Conservation (phyloP, 2,888 invertebrate species). For the Acrobasis consociella region DNA sequence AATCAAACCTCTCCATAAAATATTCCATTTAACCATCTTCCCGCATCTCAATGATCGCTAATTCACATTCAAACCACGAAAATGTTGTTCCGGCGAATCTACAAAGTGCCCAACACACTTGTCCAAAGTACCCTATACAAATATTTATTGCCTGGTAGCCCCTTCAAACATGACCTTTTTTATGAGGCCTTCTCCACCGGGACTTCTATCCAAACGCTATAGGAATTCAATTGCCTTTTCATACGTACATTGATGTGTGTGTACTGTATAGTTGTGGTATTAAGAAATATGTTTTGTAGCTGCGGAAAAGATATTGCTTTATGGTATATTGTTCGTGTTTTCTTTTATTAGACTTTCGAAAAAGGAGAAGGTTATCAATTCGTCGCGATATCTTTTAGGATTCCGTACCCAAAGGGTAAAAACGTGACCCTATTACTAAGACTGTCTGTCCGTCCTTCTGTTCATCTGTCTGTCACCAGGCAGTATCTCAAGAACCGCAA, state of each 20-base stretch:
- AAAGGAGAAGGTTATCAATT: too few relatives aligned
- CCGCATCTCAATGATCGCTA: not conserved
- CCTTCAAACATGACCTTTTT: constrained; percentile 29
- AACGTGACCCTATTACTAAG: too few relatives aligned
- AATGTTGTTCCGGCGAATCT: constrained; percentile 7
- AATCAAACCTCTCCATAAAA: not conserved
- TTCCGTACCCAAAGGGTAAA: too few relatives aligned
- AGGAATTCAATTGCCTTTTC: constrained; percentile 22
- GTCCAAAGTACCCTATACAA: constrained; percentile 28
- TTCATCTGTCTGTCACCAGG: too few relatives aligned
- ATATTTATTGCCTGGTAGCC: constrained; percentile 26
- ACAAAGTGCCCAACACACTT: constrained; percentile 19
- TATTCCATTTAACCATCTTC: not conserved
- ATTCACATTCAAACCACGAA: constrained; percentile 19
- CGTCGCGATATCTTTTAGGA: too few relatives aligned
- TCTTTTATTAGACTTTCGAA: too few relatives aligned
- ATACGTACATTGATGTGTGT: constrained; percentile 9
- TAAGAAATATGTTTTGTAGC: not conserved
- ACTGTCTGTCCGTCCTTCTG: too few relatives aligned
- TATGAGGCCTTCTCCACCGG: constrained; percentile 21
- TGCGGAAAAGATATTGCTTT: not conserved
- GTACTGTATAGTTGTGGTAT: not conserved
- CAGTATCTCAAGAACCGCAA: too few relatives aligned
- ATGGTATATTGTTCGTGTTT: not conserved
- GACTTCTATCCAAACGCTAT: constrained; percentile 23